Base-by-base conservation (phyloP, 2,797 vertebrate genomes). In the Intellagama lesueurii region DNA sequence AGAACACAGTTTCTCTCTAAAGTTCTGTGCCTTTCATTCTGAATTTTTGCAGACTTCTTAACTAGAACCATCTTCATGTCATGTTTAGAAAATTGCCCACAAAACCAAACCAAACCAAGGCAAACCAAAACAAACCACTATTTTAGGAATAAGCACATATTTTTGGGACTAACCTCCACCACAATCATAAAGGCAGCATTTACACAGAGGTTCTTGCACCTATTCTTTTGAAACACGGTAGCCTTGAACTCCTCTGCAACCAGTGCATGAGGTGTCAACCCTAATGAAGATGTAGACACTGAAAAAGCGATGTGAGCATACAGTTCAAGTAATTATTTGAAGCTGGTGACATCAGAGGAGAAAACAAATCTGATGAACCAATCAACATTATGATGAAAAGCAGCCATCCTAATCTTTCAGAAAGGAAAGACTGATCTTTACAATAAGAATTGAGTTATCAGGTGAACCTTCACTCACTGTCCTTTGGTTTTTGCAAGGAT, bases 401-500 rank as follows among this genome's bases (percentile, higher is more conserved):
- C 84, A 56, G 83, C 40, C 81, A 26, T 49, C 89, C 12, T 49
- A 77, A 26, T 72, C 22, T 78, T 52, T 17, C 40, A 80, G 75
- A 79, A 91, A 90, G 90, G 83, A 70, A 3, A 8, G 1, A 11
- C 56, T 1, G 28, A 2, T 92, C 88, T 94, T 83, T 89, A 75
- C 92, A 88, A 92, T 77, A 60, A 0, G 22, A 72, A 56, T 40
- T 24, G 17, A 75, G 52, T 94, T 93, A 89, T 83, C 82, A 87
- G 90, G 77, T 88, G 81, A 93, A 94, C 92, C 79, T 88, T 81
- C 76, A 94, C 35, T 90, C 92, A 79, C 79, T 90, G 93, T 93
- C 92, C 93, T 94, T 92, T 91, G 90, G 90, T 93, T 95, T 93
- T 86, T 89, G 68, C 86, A 94, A 94, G 89, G 75, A 89, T 89